These are phyloP conservation scores for Datnioides undecimradiatus DNA, from an alignment of 2,113 vertebrate genomes.

Conservation along the genomic window DNA sequence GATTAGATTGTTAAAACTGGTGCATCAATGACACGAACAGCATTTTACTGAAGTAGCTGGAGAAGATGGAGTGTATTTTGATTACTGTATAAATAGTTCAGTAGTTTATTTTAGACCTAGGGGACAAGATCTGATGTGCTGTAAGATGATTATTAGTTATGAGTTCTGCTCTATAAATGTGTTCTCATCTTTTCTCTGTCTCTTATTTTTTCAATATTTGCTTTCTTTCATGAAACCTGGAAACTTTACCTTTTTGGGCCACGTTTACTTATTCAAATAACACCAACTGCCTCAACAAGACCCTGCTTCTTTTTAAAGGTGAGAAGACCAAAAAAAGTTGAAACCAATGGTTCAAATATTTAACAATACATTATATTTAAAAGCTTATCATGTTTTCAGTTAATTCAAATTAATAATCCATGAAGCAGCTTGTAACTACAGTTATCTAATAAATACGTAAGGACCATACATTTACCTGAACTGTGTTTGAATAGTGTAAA, in stretches of 20 bases:
- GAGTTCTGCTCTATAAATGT: neutral
- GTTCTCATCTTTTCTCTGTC: neutral
- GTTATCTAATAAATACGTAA: neutral
- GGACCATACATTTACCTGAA: neutral
- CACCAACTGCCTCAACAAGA: neutral
- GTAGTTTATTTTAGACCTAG: no score
- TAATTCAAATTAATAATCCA: neutral
- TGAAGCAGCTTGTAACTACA: neutral
- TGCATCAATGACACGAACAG: no score
- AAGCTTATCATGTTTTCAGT: neutral
- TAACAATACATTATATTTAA: neutral
- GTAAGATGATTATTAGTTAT: neutral
- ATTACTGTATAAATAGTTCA: no score
- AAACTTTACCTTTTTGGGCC: neutral
- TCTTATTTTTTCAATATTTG: no score
- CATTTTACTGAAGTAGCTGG: neutral
- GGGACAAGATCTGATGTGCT: neutral
- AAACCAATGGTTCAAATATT: neutral
- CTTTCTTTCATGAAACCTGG: neutral
- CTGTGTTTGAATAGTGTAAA: no score
- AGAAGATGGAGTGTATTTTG: no score
- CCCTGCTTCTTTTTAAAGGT: neutral
- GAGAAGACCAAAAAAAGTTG: neutral
- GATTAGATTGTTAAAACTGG: no score
- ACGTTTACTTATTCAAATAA: constrained; percentile 2